These are phyloP conservation scores for Oegoconia quadripuncta DNA, from an alignment of 2,888 invertebrate species.

Conservation along the genomic window DNA sequence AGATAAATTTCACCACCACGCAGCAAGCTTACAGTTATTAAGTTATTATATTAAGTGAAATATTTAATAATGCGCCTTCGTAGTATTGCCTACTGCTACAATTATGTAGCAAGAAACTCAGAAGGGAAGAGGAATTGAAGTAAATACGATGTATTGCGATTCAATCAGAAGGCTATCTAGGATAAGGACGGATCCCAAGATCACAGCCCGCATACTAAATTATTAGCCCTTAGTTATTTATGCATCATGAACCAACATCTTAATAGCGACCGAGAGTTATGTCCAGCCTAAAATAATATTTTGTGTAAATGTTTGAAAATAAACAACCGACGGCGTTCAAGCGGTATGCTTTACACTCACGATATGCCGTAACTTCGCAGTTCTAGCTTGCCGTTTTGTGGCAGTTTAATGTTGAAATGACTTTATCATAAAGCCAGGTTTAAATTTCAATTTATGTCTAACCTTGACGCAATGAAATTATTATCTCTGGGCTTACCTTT, in stretches of 20 bases:
- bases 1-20: no score
- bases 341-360: conserved; percentile 50
- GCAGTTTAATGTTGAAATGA: conserved; percentile 54
- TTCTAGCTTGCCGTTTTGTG: conserved; percentile 42
- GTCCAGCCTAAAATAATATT: conserved; percentile 78
- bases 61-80: no score
- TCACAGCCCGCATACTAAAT: conserved; percentile 74
- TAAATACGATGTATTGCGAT: conserved; percentile 61
- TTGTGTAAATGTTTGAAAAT: conserved; percentile 75
- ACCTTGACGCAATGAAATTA: conserved; percentile 36
- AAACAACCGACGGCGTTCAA: conserved; percentile 60
- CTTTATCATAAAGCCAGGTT: conserved; percentile 55
- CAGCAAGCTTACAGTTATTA: no score
- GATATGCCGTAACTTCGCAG: conserved; percentile 57
- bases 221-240: conserved; percentile 73
- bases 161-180: conserved; percentile 63
- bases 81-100: no score
- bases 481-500: conserved; percentile 87
- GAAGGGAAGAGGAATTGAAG: conserved; percentile 42
- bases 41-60: no score
- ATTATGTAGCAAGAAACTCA: no score
- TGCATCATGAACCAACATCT: conserved; percentile 75
- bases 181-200: conserved; percentile 52
- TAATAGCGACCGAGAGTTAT: conserved; percentile 70
- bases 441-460: conserved; percentile 52